phyloP scores from a whole-genome alignment of 1,140 invertebrate species.

The Lucilia cuprina region DNA sequence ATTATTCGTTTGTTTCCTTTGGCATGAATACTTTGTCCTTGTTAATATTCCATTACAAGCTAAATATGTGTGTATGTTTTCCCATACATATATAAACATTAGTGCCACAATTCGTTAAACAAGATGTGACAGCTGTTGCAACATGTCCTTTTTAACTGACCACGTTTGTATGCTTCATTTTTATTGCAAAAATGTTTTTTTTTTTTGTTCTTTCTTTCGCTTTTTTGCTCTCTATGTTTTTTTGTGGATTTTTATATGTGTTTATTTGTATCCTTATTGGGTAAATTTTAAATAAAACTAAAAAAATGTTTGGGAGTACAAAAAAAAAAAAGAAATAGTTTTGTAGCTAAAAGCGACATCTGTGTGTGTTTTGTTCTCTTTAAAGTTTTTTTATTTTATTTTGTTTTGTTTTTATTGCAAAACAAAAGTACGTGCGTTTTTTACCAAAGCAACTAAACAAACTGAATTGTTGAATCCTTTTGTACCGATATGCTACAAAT shows the following conservation, averaged over 20 bases:
- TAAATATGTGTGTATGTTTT: neutral
- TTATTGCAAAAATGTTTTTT: slow-evolving; percentile 25
- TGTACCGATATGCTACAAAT: neutral
- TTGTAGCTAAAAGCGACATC: slow-evolving; percentile 24
- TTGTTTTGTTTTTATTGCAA: neutral
- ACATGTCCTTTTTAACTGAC: slow-evolving; percentile 45
- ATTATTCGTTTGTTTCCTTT: neutral
- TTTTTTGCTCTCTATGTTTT: neutral
- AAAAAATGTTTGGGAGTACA: neutral
- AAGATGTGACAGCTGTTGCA: slow-evolving; percentile 58
- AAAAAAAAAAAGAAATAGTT: neutral
- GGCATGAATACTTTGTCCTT: neutral
- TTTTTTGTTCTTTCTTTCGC: neutral
- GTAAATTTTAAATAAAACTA: slow-evolving; percentile 1
- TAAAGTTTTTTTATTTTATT: neutral
- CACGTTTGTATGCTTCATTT: slow-evolving; percentile 45
- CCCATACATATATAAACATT: neutral
- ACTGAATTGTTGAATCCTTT: neutral
- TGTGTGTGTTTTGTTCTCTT: slow-evolving; percentile 22
- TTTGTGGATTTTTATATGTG: slow-evolving; percentile 23
- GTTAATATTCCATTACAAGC: neutral
- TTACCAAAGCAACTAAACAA: neutral
- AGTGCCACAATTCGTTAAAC: slow-evolving; percentile 58
- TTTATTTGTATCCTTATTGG: slow-evolving; percentile 40
- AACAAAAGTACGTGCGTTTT: slow-evolving; percentile 24